Evolutionary conservation across 2,888 invertebrate species (phyloP), one percentile per base, ranked within the genome.

Genomic region (Orchesella flavescens): DNA sequence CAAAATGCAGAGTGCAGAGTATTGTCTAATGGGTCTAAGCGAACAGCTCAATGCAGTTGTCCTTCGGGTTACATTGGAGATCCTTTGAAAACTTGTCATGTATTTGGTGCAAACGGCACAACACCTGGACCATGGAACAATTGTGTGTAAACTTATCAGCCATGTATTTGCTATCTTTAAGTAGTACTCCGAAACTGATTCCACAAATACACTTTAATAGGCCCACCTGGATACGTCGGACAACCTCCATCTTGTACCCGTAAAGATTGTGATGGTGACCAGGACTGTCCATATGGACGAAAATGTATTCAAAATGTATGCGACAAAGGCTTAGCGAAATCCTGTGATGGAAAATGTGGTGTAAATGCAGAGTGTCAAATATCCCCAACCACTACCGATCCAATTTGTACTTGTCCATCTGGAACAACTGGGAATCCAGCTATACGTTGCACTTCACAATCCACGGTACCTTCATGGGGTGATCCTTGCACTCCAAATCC

Each of bases 181-280:
- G 34, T 46, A 10, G 46, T 46, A 46, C 46, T 10, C 46, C 13
- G 46, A 46, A 10, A 46, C 46, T 46, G 46, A 46, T 10, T 46
- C 9, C 46, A 10, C 46, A 46, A 46, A 10, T 46, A 10, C 46
- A n/a, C n/a, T n/a, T n/a, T n/a, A n/a, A n/a, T 24, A 85, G 85
- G 85, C 68, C 85, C 85, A 13, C 75, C 82, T 7, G 85, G 85
- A 23, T 80, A 79, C 44, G 78, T 85, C 19, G 85, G 85, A 1
- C 55, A 69, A 21, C 83, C 85, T 43, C 85, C 85, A 17, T 65
- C 75, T n/a, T 85, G 85, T 53, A 43, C 55, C 10, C 71, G 59
- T 2, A 82, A 53, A 55, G 85, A 85, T 61, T 85, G 85, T 57
- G 10, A n/a, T 0, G n/a, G 55, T 1, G 59, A 83, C 57, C 2